Conservation (phyloP, 2,888 invertebrate species). For the Polydrusus pterygomalis region DNA sequence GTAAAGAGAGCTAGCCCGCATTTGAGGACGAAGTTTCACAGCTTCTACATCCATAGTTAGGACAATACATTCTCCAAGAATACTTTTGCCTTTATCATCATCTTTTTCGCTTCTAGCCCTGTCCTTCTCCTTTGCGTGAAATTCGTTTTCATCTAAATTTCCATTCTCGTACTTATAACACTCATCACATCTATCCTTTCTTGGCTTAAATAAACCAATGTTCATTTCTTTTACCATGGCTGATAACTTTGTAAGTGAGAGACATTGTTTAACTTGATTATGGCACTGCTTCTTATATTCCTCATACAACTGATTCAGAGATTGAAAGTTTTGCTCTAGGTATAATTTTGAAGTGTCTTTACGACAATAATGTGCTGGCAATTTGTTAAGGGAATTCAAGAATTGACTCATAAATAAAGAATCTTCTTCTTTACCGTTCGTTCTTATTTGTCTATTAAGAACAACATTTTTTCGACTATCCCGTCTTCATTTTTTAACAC, state of each 20-base stretch:
- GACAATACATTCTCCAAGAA: conserved; percentile 14
- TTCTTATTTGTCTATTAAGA: no score
- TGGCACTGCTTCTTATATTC: conserved; percentile 20
- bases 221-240: conserved; percentile 34
- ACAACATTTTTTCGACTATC: no score
- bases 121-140: conserved; percentile 12
- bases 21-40: conserved; percentile 42
- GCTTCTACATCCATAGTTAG: conserved; percentile 34
- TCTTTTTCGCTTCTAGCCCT: conserved; percentile 36
- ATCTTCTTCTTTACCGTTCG: no score
- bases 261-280: conserved; percentile 19
- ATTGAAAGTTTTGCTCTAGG: no score
- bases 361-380: no score
- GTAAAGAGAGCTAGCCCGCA: conserved; percentile 58
- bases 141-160: conserved; percentile 35
- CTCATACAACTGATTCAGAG: not conserved
- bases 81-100: conserved; percentile 20
- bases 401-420: no score
- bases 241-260: conserved; percentile 38
- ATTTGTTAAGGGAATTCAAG: no score
- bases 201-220: conserved; percentile 39
- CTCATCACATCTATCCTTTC: conserved; percentile 43
- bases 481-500: no score
- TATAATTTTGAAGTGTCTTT: no score
- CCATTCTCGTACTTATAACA: conserved; percentile 48